A percentile compares a stretch with the other conserved stretches of the same genome.
Conservation (phyloP, 2,113 vertebrate genomes). For the Ameiurus melas region DNA sequence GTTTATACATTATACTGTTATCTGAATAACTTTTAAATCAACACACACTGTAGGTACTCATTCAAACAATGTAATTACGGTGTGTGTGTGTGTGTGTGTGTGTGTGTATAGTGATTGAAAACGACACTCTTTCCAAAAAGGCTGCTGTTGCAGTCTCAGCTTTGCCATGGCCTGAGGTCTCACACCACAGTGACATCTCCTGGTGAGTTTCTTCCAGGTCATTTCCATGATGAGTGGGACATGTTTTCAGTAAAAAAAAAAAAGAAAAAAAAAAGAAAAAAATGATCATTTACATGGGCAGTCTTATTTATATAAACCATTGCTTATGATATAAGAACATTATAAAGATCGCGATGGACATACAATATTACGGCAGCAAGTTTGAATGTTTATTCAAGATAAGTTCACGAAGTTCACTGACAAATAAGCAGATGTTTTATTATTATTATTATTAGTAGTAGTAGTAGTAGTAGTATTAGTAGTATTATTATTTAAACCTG, state of each 20-base stretch:
- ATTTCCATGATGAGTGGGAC: neutral
- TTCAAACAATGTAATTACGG: neutral
- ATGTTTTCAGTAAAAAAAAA: neutral
- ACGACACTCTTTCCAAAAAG: neutral
- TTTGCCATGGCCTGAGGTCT: slow-evolving; percentile 27
- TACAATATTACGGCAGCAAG: neutral
- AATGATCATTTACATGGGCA: neutral
- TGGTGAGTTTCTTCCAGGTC: slow-evolving; percentile 35
- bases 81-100: too few species aligned
- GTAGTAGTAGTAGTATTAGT: too few species aligned
- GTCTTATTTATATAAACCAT: neutral
- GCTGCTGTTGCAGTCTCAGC: neutral
- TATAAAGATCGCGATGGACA: neutral
- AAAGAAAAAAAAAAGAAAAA: neutral
- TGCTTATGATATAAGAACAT: too few species aligned
- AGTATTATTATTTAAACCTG: neutral
- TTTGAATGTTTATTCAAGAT: neutral
- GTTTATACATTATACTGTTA: neutral
- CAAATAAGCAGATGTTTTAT: neutral
- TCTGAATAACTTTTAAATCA: neutral
- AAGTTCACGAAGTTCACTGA: neutral
- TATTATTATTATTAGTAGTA: neutral
- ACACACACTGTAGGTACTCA: neutral
- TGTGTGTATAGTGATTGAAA: neutral
- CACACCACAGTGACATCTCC: slow-evolving; percentile 54